Conservation (phyloP, 2,888 invertebrate species). For the Latrodectus hesperus region DNA sequence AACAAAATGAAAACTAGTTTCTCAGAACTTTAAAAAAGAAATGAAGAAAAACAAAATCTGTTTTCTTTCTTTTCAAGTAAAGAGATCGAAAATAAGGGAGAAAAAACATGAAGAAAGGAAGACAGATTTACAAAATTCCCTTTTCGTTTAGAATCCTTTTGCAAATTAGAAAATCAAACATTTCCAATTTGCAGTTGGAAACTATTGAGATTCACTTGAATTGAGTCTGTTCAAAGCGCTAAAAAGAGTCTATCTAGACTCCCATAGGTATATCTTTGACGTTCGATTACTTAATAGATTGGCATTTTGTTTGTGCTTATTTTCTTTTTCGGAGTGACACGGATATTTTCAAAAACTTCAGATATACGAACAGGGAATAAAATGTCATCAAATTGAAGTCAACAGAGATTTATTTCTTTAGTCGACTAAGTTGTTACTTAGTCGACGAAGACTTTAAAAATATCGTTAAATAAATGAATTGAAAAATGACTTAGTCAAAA, state of each 20-base stretch:
- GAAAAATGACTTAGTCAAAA: too few species aligned
- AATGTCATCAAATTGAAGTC: too few species aligned
- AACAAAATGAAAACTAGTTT: too few species aligned
- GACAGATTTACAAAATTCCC: not conserved
- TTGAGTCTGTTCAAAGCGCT: not conserved
- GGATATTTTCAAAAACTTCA: not conserved
- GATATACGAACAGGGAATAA: too few species aligned
- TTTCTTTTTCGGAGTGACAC: not conserved
- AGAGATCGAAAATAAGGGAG: not conserved
- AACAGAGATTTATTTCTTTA: too few species aligned
- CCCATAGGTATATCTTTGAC: not conserved
- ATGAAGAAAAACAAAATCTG: too few species aligned
- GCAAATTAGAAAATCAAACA: constrained; percentile 51
- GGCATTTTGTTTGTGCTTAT: not conserved
- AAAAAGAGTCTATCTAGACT: not conserved
- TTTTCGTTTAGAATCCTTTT: not conserved
- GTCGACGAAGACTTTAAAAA: too few species aligned
- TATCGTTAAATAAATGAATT: too few species aligned
- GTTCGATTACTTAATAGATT: constrained; percentile 20
- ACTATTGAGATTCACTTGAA: not conserved
- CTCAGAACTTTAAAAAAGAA: too few species aligned
- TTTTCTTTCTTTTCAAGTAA: not conserved
- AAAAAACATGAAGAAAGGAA: not conserved
- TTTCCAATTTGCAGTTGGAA: not conserved
- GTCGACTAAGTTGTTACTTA: too few species aligned